phyloP scores from a whole-genome alignment of 2,113 vertebrate genomes.

The Malurus melanocephalus region DNA sequence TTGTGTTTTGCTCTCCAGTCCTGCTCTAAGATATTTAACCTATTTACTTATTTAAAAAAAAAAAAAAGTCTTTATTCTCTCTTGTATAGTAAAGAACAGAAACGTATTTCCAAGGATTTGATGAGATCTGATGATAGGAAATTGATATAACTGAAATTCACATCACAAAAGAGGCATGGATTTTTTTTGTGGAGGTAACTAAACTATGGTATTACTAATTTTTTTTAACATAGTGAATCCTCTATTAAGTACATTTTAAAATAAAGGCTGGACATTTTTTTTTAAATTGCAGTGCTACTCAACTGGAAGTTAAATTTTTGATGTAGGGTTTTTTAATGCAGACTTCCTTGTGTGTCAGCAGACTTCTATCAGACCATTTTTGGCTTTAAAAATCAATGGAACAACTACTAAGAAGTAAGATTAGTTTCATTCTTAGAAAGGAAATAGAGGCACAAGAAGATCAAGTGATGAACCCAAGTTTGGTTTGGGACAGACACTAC shows the following conservation, averaged over 20 bases:
- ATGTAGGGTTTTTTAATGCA: neutral
- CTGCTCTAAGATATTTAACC: neutral
- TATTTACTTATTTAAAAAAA: neutral
- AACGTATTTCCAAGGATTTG: neutral
- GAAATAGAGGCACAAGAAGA: neutral
- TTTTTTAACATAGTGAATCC: neutral
- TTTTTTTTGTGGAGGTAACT: fast-evolving
- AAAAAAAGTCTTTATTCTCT: neutral
- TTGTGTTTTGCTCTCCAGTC: neutral
- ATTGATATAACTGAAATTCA: neutral
- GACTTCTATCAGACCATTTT: neutral
- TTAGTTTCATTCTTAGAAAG: neutral
- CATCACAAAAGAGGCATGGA: neutral
- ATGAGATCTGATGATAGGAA: neutral
- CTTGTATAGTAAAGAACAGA: neutral
- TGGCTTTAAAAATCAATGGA: neutral
- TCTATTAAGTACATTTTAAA: neutral
- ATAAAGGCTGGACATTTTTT: neutral
- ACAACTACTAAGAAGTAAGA: neutral
- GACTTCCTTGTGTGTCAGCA: neutral
- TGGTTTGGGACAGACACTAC: neutral
- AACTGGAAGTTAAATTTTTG: neutral
- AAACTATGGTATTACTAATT: neutral
- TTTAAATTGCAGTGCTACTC: neutral
- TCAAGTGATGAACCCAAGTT: neutral